A percentile compares a stretch with the other conserved stretches of the same genome.
Conservation (phyloP, 2,113 vertebrate species). For the Dendropsophus ebraccatus region DNA sequence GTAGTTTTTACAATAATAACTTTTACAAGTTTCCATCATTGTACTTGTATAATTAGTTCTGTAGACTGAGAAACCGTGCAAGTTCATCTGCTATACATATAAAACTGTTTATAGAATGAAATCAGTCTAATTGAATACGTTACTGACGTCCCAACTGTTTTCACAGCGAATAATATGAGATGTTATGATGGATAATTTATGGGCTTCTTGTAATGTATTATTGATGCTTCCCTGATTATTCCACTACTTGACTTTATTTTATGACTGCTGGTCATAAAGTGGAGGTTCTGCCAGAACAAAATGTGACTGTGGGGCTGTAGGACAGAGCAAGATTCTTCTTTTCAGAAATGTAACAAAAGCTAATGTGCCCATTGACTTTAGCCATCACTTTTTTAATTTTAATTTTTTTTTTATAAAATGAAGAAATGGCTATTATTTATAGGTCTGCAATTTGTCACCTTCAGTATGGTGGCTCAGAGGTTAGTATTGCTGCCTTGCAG, state of each 20-base stretch:
- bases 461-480: too few species aligned
- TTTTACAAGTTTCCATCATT: not conserved
- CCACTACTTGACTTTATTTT: not conserved
- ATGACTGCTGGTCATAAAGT: not conserved
- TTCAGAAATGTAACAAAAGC: not conserved
- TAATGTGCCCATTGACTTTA: not conserved
- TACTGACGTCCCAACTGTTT: conserved; percentile 14
- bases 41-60: conserved; percentile 1
- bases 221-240: not conserved
- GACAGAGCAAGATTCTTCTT: not conserved
- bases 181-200: conserved; percentile 21
- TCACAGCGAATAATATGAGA: conserved; percentile 19
- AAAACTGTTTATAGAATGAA: conserved; percentile 15
- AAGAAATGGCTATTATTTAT: not conserved
- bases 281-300: not conserved
- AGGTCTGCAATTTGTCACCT: too few species aligned
- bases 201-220: conserved; percentile 16
- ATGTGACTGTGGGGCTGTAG: not conserved
- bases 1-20: not conserved
- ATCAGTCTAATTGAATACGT: conserved; percentile 3
- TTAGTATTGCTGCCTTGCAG: too few species aligned
- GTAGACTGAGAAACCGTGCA: not conserved
- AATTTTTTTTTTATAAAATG: not conserved
- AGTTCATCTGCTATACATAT: not conserved
- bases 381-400: not conserved